phyloP scores from a whole-genome alignment of 2,113 vertebrate genomes.

The Sphyrna mokarran region DNA sequence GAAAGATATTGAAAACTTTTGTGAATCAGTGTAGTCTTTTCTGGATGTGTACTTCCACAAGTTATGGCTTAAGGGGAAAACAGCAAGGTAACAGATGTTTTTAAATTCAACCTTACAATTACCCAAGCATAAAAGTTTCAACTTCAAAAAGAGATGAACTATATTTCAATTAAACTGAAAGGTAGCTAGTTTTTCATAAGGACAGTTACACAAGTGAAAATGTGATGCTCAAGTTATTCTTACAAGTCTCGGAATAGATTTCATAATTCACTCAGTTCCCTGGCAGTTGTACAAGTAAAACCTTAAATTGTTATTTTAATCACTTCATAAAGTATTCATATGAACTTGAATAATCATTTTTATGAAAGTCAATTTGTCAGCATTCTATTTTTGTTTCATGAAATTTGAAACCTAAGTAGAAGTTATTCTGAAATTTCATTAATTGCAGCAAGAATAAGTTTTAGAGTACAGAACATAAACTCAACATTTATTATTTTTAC shows the following conservation, averaged over 20 bases:
- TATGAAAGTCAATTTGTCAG: neutral
- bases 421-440: neutral
- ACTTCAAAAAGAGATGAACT: neutral
- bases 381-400: conserved; percentile 9
- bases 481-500: neutral
- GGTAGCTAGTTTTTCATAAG: neutral
- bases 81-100: neutral
- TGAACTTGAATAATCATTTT: neutral
- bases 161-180: neutral
- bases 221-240: neutral
- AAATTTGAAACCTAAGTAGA: neutral
- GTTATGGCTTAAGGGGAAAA: neutral
- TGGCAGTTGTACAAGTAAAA: neutral
- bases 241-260: neutral
- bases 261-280: too few relatives aligned
- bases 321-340: neutral
- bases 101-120: neutral
- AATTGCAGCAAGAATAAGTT: neutral
- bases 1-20: neutral
- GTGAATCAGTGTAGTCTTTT: neutral
- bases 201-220: neutral
- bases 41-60: neutral
- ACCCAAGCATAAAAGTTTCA: neutral
- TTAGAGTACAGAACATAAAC: neutral
- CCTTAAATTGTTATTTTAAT: neutral